Evolutionary conservation across 2,113 vertebrate species (phyloP), one percentile per base, ranked within the genome.

Genomic region (Lophochroa leadbeateri): DNA sequence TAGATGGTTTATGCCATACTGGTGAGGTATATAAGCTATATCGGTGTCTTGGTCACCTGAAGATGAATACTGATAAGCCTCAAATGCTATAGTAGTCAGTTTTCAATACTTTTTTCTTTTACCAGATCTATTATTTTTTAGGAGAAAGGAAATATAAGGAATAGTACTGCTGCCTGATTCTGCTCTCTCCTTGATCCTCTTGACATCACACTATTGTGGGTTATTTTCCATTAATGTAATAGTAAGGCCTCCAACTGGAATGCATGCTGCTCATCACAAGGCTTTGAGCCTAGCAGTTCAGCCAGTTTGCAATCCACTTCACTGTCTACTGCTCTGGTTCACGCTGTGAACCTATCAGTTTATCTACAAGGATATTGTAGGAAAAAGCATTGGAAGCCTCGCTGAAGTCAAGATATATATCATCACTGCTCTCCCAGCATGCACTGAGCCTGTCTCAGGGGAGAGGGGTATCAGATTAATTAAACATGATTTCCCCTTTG

Each of bases 361-460:
- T 91, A 27, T 60, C 46, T 82, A 4, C 0, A 6, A 20, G 64
- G 25, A 10, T 27, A 4, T 4, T 29, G 39, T 19, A 43, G 31
- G 44, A 84, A 11, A 27, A 24, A 52, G 49, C 46, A 4, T 0
- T 67, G 68, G 35, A 50, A 92, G 13, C 23, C n/a, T 78, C 50
- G 46, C 50, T 55, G 9, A 25, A 50, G 17, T 39, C 47, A 55
- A 35, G 35, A 20, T 43, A 6, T 2, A 6, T 46, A 33, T 47
- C 10, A 21, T 2, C 46, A 7, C 72, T 49, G 21, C 41, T 77
- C 28, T 91, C 12, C 55, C 31, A 25, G 19, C n/a, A 6, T 7
- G n/a, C 68, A 5, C 29, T 4, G 29, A 87, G 57, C 46, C 5
- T 1, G 0, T 43, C 61, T 10, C 15, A 2, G 1, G 5, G 74